Evolutionary conservation across 53 echinoderm and acorn worm species (phyloP).

Genomic region (Holothuria scabra): DNA sequence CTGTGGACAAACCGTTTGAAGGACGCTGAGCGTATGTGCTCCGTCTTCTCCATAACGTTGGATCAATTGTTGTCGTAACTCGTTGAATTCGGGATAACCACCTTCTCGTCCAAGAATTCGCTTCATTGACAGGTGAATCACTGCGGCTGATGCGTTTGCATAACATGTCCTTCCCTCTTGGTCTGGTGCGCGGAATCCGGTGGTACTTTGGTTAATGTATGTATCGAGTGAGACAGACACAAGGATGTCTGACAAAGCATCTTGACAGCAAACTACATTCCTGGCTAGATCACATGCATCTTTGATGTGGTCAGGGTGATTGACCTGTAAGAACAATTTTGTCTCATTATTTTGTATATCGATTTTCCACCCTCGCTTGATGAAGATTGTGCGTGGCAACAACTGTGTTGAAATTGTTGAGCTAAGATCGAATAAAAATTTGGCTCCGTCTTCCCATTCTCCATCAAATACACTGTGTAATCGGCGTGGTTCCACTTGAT

Average conservation of each 20-base stretch:
- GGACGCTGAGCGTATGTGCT: not conserved
- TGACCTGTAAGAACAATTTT: conserved; percentile 46
- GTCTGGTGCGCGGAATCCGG: not conserved
- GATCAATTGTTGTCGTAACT: conserved; percentile 35
- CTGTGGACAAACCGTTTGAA: not conserved
- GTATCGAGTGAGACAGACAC: conserved; percentile 33
- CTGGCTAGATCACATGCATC: conserved; percentile 33
- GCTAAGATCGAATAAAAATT: conserved; percentile 31
- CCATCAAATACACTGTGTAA: not conserved
- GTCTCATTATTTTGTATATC: conserved; percentile 35
- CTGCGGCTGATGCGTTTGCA: conserved; percentile 51
- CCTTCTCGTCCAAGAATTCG: conserved; percentile 56
- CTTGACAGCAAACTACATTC: conserved; percentile 37
- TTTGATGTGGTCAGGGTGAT: conserved; percentile 41
- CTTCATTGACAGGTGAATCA: conserved; percentile 43
- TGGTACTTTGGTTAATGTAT: conserved; percentile 32
- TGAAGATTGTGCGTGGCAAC: conserved; percentile 32
- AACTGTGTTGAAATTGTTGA: conserved; percentile 41
- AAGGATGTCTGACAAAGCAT: conserved; percentile 31
- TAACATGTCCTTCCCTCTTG: conserved; percentile 42
- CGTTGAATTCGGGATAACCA: conserved; percentile 49
- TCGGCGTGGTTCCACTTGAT: not conserved
- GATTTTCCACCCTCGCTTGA: conserved; percentile 44
- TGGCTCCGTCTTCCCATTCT: not conserved
- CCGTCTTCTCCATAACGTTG: not conserved